These are phyloP conservation scores for Notiomystis cincta DNA, from an alignment of 2,113 vertebrate genomes.

Conservation along the genomic window DNA sequence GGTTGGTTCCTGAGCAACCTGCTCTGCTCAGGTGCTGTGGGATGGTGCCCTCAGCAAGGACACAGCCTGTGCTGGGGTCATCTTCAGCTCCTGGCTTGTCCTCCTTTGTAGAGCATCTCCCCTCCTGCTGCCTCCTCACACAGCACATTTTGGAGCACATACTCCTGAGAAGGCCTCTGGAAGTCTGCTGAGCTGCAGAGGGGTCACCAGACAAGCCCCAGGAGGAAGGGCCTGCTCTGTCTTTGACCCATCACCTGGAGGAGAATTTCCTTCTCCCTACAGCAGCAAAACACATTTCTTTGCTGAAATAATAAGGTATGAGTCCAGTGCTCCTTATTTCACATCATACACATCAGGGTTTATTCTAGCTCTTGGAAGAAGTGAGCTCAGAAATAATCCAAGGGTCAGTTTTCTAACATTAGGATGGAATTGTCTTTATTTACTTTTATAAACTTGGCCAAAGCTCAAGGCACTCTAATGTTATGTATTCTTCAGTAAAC, in stretches of 20 bases:
- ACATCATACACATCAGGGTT: not conserved
- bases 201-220: not conserved
- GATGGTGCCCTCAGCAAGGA: not conserved
- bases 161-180: not conserved
- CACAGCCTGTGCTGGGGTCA: not conserved
- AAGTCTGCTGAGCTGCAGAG: not conserved
- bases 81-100: not conserved
- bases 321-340: not conserved
- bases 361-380: not conserved
- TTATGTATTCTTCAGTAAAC: constrained; percentile 33
- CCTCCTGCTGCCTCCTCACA: not conserved
- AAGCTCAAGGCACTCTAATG: constrained; percentile 15
- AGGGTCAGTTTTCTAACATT: constrained; percentile 33
- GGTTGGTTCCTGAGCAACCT: not conserved
- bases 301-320: not conserved
- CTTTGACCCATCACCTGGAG: not conserved
- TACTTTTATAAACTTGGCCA: constrained; percentile 36
- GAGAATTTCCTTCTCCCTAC: not conserved
- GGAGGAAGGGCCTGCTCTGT: not conserved
- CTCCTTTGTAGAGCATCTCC: not conserved
- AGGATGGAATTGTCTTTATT: constrained; percentile 40
- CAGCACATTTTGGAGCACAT: not conserved
- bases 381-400: constrained; percentile 31
- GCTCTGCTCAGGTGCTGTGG: not conserved
- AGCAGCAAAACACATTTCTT: not conserved